phyloP scores from a whole-genome alignment of 2,113 vertebrate genomes.

The Notiomystis cincta region DNA sequence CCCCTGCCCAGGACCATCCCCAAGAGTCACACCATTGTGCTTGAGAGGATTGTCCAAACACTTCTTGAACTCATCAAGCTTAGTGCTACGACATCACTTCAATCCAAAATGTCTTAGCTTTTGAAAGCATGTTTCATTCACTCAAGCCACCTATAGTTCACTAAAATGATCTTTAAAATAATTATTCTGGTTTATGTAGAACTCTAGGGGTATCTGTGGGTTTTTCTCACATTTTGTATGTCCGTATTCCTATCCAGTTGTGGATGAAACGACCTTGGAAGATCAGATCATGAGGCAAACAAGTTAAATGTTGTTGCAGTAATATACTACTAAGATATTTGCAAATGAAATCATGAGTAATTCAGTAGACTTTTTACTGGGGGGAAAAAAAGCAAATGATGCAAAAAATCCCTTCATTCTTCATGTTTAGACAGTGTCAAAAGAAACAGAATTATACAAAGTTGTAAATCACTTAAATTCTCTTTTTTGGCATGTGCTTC shows the following conservation, averaged over 20 bases:
- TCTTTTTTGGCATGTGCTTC: not conserved
- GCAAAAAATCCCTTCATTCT: accelerated
- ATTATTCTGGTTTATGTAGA: not conserved
- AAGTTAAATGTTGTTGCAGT: not conserved
- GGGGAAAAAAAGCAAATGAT: not conserved
- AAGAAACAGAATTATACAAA: not conserved
- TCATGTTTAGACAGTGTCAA: not conserved
- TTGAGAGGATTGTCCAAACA: not conserved
- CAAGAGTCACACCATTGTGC: not conserved
- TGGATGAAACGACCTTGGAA: not conserved
- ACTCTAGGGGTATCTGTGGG: not conserved
- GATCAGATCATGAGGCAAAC: not conserved
- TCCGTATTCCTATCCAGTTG: not conserved
- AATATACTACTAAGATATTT: not conserved
- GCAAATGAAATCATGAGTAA: not conserved
- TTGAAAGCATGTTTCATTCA: not conserved
- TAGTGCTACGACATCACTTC: not conserved
- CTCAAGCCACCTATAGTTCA: not conserved
- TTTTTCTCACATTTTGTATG: not conserved
- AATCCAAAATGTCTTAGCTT: not conserved
- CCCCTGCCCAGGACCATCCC: not conserved
- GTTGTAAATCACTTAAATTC: not conserved
- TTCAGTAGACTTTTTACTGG: not conserved
- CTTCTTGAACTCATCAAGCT: not conserved
- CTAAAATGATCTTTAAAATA: not conserved